Evolutionary conservation across 53 echinoderm and acorn worm species (phyloP).

Genomic region (Stichopus horrens): DNA sequence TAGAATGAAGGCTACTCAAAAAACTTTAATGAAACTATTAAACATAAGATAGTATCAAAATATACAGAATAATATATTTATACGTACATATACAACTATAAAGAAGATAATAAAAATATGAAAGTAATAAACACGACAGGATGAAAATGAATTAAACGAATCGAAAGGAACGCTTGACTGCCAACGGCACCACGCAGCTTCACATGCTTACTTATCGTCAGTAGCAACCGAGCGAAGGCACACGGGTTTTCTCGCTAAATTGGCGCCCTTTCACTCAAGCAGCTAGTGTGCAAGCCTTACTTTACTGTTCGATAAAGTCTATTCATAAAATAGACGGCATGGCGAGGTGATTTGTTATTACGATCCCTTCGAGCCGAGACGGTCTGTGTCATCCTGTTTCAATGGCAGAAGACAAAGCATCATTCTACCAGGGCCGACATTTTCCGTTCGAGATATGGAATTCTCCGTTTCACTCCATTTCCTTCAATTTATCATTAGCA

Average conservation of each 20-base stretch:
- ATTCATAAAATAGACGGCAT: constrained; percentile 19
- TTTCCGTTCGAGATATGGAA: constrained; percentile 2
- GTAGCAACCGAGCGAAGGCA: constrained; percentile 8
- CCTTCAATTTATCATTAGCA: constrained; percentile 37
- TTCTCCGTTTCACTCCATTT: constrained; percentile 31
- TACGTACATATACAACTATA: not conserved
- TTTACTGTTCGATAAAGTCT: not conserved
- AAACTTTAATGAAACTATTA: not conserved
- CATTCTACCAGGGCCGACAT: constrained; percentile 17
- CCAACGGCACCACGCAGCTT: constrained; percentile 33
- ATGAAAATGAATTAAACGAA: constrained; percentile 37
- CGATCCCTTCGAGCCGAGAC: not conserved
- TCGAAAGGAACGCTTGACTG: constrained; percentile 12
- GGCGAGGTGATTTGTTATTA: constrained; percentile 30
- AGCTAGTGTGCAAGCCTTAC: not conserved
- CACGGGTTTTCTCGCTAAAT: constrained; percentile 33
- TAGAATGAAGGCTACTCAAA: not conserved
- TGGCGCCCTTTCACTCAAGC: constrained; percentile 35
- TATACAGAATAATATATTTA: not conserved
- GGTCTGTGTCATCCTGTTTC: not conserved
- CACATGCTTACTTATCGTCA: constrained; percentile 5
- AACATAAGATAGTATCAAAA: not conserved
- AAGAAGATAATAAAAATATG: constrained; percentile 7
- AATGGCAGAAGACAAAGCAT: constrained; percentile 2
- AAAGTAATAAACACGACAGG: constrained; percentile 9